Base-by-base conservation (phyloP, 2,113 vertebrate species). In the Mugil cephalus region DNA sequence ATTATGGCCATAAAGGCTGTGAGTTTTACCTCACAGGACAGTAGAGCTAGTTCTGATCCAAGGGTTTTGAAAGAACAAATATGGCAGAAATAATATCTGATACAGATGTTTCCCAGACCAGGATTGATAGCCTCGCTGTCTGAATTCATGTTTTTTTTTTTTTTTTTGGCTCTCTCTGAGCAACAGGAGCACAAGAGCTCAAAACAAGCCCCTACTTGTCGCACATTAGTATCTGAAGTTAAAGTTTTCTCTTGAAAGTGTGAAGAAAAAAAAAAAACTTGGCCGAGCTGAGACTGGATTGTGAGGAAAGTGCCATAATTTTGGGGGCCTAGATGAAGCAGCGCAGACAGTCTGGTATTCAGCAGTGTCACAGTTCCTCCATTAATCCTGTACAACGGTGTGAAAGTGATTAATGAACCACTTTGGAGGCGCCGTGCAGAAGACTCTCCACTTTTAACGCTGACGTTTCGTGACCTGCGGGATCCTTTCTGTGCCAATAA, bases 191-290 rank as follows among this genome's bases (percentile, higher is more conserved):
- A 53, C 30, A 58, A 43, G 36, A 52, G 39, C 38, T 54, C 36
- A 47, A 69, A 80, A 83, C 88, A 88, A 85, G 86, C 73, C 53
- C 43, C 35, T 10, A 34, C 62, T 84, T 87, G 80, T 87, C 64
- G 74, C 17, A 38, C 74, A 63, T 60, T 47, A 76, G 45, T 40
- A 84, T 88, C 74, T 70, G 63, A 81, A 65, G 52, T 65, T 48
- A 11, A 60, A 10, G 24, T 71, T 72, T 73, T 65, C 72, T 80
- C 74, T 78, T 70, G 69, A 59, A 65, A 59, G 24, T 7, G 7
- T 61, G 55, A 56, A 30, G 24, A 5, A 30, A 56, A 74, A 79
- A 82, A 66, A 24, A 52, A 7, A 53, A 65, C 71, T 83, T 79
- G 79, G 63, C 73, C 48, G 38, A 13, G 59, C 39, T 40, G 53